A percentile compares a stretch with the other conserved stretches of the same genome.
These are phyloP conservation scores for Drosophila bipectinata DNA, from an alignment of 1,140 invertebrate genomes.

Conservation along the genomic window DNA sequence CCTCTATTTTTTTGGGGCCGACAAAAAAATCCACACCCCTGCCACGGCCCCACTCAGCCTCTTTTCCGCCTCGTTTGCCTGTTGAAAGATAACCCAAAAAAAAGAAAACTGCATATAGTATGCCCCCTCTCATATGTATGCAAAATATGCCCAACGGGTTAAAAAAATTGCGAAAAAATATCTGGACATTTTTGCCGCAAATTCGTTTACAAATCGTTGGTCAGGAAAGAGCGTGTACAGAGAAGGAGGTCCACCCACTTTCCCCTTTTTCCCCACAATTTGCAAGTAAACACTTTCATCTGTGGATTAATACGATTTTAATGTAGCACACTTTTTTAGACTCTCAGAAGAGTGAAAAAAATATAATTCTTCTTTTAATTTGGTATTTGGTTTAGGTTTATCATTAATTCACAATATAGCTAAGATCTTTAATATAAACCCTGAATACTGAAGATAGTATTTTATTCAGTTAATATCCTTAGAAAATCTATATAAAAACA, in stretches of 20 bases:
- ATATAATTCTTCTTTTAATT: not conserved
- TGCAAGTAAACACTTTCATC: conserved; percentile 12
- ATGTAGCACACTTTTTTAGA: conserved; percentile 18
- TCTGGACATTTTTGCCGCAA: conserved; percentile 20
- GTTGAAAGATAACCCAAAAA: conserved; percentile 59
- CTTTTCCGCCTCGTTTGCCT: conserved; percentile 65
- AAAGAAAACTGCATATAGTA: not conserved
- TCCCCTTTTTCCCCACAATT: conserved; percentile 1
- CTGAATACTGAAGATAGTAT: no score
- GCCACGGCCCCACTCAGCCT: conserved; percentile 21
- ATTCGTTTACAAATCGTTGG: conserved; percentile 45
- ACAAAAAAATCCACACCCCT: conserved; percentile 8
- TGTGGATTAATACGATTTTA: conserved; percentile 25
- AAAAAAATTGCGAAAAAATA: conserved; percentile 28
- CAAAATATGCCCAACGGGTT: conserved; percentile 62
- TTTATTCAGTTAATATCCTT: no score
- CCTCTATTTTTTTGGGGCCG: no score
- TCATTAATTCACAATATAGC: no score
- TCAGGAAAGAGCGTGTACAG: conserved; percentile 17
- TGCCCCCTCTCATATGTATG: conserved; percentile 40
- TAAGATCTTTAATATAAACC: no score
- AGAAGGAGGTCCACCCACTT: not conserved
- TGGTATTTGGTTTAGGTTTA: no score
- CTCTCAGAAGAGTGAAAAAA: not conserved
- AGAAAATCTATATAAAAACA: no score